Evolutionary conservation across 2,797 vertebrate genomes (phyloP).

Genomic region (Lacerta bilineata): DNA sequence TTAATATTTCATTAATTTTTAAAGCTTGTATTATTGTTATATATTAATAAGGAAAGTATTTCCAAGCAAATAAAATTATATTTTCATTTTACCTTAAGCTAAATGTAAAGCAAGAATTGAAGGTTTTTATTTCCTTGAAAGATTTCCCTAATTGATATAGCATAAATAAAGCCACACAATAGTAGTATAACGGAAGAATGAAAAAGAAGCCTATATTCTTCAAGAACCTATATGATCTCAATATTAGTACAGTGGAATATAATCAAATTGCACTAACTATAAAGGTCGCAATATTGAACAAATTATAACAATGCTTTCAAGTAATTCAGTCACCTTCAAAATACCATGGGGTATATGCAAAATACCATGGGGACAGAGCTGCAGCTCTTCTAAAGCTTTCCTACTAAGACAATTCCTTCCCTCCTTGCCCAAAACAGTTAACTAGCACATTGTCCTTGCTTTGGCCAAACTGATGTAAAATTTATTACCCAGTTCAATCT

Average conservation of each 20-base stretch:
- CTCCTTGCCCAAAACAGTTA: background rate
- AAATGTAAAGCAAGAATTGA: background rate
- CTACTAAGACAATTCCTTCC: background rate
- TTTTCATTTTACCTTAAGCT: background rate
- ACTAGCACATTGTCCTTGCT: background rate
- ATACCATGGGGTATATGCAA: too few relatives aligned
- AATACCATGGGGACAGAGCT: background rate
- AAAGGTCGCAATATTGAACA: background rate
- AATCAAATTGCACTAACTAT: background rate
- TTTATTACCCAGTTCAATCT: background rate
- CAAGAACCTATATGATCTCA: background rate
- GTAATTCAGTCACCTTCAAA: background rate
- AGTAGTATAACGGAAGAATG: conserved; percentile 49
- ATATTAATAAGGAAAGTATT: too few relatives aligned
- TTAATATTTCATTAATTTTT: background rate
- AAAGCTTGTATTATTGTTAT: background rate
- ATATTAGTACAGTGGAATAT: background rate
- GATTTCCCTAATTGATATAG: background rate
- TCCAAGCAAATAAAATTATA: too few relatives aligned
- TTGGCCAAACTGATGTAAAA: background rate
- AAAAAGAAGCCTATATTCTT: conserved; percentile 39
- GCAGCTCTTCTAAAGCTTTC: background rate
- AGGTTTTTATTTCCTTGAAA: background rate
- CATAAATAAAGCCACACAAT: conserved; percentile 4
- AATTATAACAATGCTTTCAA: background rate